phyloP scores from a whole-genome alignment of 2,797 vertebrate species.

The Thalassophryne amazonica region DNA sequence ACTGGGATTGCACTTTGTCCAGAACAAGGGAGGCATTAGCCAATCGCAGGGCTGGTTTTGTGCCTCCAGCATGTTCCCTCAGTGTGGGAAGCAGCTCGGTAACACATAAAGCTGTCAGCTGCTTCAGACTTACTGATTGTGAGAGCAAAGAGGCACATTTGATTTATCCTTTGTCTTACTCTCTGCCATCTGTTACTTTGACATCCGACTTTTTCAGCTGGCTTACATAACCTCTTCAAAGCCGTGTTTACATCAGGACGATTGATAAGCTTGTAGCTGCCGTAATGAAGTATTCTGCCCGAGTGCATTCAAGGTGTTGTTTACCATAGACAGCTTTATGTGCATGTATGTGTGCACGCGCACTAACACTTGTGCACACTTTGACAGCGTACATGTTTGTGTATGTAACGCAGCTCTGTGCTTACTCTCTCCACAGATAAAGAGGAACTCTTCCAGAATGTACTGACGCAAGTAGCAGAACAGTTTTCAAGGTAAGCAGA shows the following conservation, averaged over 20 bases:
- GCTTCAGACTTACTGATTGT: neutral
- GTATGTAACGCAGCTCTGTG: slow-evolving; percentile 8
- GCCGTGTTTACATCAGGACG: neutral
- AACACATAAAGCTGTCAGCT: slow-evolving; percentile 26
- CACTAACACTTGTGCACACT: neutral
- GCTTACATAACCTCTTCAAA: slow-evolving; percentile 11
- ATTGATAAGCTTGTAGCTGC: neutral
- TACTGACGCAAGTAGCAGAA: slow-evolving; percentile 86
- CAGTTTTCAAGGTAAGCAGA: slow-evolving; percentile 88
- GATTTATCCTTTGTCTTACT: neutral
- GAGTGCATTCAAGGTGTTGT: neutral
- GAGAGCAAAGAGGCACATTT: slow-evolving; percentile 1
- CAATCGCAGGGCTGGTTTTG: slow-evolving; percentile 28
- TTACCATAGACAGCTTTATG: neutral
- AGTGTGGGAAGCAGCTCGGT: slow-evolving; percentile 18
- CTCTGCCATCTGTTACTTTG: slow-evolving; percentile 10
- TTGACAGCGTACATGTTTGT: neutral
- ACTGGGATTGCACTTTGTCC: slow-evolving; percentile 57
- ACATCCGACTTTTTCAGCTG: neutral
- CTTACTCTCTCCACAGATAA: slow-evolving; percentile 78
- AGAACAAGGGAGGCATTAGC: slow-evolving; percentile 4
- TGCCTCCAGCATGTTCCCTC: slow-evolving; percentile 4
- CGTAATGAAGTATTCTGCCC: neutral
- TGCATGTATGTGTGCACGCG: slow-evolving; percentile 2
- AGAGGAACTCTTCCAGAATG: slow-evolving; percentile 90